These are phyloP conservation scores for Macroramphosus scolopax DNA, from an alignment of 2,797 vertebrate genomes.

Conservation along the genomic window DNA sequence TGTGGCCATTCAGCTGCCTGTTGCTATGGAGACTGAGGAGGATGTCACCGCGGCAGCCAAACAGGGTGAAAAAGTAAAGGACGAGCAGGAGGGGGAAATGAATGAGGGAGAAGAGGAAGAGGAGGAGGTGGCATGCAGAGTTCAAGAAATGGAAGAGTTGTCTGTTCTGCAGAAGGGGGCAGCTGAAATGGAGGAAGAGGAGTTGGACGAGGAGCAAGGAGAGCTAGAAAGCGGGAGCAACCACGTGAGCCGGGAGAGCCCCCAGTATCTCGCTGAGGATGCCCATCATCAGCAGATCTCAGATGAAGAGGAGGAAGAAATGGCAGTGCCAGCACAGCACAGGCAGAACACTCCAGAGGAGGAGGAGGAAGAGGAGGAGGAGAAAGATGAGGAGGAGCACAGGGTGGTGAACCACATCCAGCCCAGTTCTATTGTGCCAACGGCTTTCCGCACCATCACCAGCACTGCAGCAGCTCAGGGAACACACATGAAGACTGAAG, in stretches of 20 bases:
- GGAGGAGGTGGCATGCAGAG: constrained; percentile 53
- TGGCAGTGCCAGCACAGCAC: constrained; percentile 66
- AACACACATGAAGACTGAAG: constrained; percentile 66
- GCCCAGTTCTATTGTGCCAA: constrained; percentile 51
- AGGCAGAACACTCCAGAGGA: constrained; percentile 26
- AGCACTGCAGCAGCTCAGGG: constrained; percentile 75
- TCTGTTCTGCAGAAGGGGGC: constrained; percentile 40
- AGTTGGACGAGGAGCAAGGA: constrained; percentile 58
- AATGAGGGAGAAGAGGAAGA: constrained; percentile 62
- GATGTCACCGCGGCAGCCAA: constrained; percentile 45
- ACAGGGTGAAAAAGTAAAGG: constrained; percentile 56
- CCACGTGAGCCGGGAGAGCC: constrained; percentile 59
- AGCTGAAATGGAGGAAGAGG: constrained; percentile 32
- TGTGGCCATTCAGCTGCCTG: constrained; percentile 40
- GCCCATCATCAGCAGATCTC: constrained; percentile 60
- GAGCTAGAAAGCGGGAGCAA: constrained; percentile 38
- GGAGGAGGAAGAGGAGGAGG: constrained; percentile 38
- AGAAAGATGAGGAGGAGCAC: constrained; percentile 55
- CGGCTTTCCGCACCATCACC: constrained; percentile 63
- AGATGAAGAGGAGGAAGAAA: constrained; percentile 60
- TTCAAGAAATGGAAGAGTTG: constrained; percentile 61
- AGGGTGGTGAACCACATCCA: constrained; percentile 68
- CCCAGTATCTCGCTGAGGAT: constrained; percentile 53
- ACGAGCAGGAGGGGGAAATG: constrained; percentile 41
- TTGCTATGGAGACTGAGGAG: constrained; percentile 64